phyloP scores from a whole-genome alignment of 2,113 vertebrate species.

The Bungarus multicinctus region DNA sequence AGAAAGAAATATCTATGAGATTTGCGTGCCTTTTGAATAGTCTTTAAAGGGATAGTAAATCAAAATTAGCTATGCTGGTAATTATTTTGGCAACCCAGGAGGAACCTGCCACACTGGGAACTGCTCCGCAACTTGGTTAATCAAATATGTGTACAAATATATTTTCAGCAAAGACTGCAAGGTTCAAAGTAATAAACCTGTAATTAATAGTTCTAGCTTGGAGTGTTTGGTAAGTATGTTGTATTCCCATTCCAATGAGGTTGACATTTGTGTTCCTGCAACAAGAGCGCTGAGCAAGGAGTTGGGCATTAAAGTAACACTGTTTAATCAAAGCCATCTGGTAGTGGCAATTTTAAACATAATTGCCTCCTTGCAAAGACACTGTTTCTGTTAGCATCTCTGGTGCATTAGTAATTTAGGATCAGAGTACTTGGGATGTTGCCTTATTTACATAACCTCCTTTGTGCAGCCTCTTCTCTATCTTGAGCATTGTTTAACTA shows the following conservation, averaged over 20 bases:
- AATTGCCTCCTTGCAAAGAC: not conserved
- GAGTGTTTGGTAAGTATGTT: not conserved
- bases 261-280: not conserved
- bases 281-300: not conserved
- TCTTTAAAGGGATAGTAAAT: not conserved
- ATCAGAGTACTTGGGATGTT: not conserved
- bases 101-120: not conserved
- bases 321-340: conserved; percentile 28
- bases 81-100: not conserved
- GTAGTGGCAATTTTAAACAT: conserved; percentile 35
- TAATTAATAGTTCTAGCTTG: not conserved
- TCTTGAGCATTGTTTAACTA: conserved; percentile 25
- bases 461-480: not conserved
- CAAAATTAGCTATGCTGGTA: not conserved
- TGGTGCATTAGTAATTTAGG: conserved; percentile 13
- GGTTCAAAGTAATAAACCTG: not conserved
- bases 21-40: not conserved
- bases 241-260: not conserved
- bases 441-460: not conserved
- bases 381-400: not conserved
- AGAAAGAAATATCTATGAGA: not conserved
- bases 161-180: not conserved
- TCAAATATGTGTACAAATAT: not conserved
- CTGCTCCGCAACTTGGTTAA: not conserved
- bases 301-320: conserved; percentile 19